Evolutionary conservation across 2,113 vertebrate species (phyloP).

Genomic region (Ciconia boyciana): DNA sequence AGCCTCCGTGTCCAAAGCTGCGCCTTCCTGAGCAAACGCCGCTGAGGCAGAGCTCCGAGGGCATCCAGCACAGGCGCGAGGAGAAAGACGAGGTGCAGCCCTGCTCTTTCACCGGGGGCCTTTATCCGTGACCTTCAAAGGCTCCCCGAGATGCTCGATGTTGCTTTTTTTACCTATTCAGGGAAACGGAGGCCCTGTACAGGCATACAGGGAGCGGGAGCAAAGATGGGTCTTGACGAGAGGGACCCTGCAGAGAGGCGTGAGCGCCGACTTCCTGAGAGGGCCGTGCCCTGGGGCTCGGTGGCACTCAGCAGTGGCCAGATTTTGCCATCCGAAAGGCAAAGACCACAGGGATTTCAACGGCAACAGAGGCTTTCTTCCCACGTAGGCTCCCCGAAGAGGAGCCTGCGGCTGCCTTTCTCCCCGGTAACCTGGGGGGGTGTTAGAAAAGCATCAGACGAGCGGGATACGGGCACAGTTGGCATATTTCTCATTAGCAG

Average conservation of each 20-base stretch:
- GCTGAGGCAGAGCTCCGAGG: not conserved
- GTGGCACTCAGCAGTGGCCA: not conserved
- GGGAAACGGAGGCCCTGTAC: not conserved
- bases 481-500: not conserved
- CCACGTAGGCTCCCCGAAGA: not conserved
- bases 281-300: accelerated
- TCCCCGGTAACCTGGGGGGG: too few species aligned
- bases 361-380: not conserved
- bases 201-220: accelerated
- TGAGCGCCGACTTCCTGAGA: not conserved
- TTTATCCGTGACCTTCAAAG: accelerated
- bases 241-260: not conserved
- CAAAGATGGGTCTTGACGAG: not conserved
- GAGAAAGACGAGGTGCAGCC: not conserved
- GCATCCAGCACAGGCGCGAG: not conserved
- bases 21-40: not conserved
- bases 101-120: not conserved
- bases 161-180: not conserved
- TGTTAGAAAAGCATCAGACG: accelerated
- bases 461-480: accelerated
- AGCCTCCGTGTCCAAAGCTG: not conserved
- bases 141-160: accelerated
- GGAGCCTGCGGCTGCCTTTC: accelerated
- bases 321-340: not conserved
- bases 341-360: not conserved